Evolutionary conservation across 1,140 invertebrate genomes (phyloP), one percentile per base, ranked within the genome.

Genomic region (Adelges cooleyi): DNA sequence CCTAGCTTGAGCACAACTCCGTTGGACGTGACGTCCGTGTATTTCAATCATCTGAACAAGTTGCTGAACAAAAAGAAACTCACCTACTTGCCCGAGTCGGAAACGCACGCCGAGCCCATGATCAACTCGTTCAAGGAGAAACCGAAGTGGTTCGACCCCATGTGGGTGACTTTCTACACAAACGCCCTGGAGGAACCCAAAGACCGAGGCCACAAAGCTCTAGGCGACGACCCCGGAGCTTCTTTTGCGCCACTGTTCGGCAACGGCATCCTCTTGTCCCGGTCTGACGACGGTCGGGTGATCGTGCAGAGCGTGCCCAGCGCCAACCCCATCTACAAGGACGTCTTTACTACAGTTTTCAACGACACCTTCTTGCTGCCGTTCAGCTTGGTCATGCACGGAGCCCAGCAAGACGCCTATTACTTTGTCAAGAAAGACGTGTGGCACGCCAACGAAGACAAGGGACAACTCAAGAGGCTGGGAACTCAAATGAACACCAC

Each of bases 351-450:
- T 1, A 90, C 90, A 2, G 90, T 98, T 1, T 90, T 98, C 72
- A 96, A 97, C 74, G 82, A 88, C 65, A 93, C 92, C 0, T 85
- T 86, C 71, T 81, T 95, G 68, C 77, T 97, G 44, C 88, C 90
- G 44, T 88, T 95, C 70, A 89, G 87, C 2, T 90, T 93, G 70
- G 86, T 92, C 2, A 85, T 92, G 11, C 90, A 94, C 74, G 90
- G 86, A 53, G 59, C 66, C 5, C 84, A 89, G 69, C 90, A 93
- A 73, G 92, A 95, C 72, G 86, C 90, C 11, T 95, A 96, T 76
- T 95, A 93, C 75, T 96, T 97, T 73, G 90, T 95, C 1, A 96
- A 97, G 74, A 86, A 91, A 71, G 87, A 93, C 67, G 84, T 85
- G 0, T 90, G 89, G 84, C 83, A 89, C 36, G 90, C 90, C 0